phyloP scores from a whole-genome alignment of 2,797 vertebrate genomes.

The Sebastes baramenuke region DNA sequence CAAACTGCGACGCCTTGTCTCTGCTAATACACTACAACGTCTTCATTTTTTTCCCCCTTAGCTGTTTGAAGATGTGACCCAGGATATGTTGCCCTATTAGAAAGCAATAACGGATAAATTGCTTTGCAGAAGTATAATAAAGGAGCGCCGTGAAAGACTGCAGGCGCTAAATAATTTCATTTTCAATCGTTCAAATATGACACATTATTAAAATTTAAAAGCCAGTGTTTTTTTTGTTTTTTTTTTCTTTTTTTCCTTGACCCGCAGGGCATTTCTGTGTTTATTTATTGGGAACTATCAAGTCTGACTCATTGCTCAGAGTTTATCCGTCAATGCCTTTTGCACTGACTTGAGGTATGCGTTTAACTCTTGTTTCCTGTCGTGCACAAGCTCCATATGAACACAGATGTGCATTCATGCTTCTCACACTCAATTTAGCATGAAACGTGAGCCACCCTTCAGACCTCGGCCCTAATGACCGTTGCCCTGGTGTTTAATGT shows the following conservation, averaged over 20 bases:
- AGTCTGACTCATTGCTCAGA: conserved; percentile 16
- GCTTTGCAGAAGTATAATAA: conserved; percentile 49
- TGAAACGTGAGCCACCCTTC: conserved; percentile 43
- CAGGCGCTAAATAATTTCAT: conserved; percentile 53
- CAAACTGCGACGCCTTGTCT: conserved; percentile 33
- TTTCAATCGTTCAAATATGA: conserved; percentile 60
- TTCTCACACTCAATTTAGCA: conserved; percentile 47
- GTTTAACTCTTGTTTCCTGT: conserved; percentile 41
- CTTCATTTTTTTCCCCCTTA: conserved; percentile 20
- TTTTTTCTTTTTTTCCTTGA: not conserved
- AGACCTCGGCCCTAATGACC: conserved; percentile 39
- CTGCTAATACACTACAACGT: conserved; percentile 28
- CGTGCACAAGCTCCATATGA: conserved; percentile 4
- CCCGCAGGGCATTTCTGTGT: conserved; percentile 21
- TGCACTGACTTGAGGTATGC: conserved; percentile 18
- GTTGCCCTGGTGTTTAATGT: conserved; percentile 38
- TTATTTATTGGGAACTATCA: conserved; percentile 29
- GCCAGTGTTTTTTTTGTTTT: not conserved
- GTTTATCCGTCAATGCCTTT: conserved; percentile 18
- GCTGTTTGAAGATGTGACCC: conserved; percentile 57
- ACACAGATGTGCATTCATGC: conserved; percentile 59
- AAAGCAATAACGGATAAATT: conserved; percentile 63
- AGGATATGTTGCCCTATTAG: conserved; percentile 55
- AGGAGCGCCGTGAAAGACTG: conserved; percentile 40
- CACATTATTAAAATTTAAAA: conserved; percentile 54